Percentiles rank a stretch among this genome's conserved stretches.
These are phyloP conservation scores for Enteromius trimaculatus DNA, from an alignment of 2,797 vertebrate genomes.

Conservation along the genomic window DNA sequence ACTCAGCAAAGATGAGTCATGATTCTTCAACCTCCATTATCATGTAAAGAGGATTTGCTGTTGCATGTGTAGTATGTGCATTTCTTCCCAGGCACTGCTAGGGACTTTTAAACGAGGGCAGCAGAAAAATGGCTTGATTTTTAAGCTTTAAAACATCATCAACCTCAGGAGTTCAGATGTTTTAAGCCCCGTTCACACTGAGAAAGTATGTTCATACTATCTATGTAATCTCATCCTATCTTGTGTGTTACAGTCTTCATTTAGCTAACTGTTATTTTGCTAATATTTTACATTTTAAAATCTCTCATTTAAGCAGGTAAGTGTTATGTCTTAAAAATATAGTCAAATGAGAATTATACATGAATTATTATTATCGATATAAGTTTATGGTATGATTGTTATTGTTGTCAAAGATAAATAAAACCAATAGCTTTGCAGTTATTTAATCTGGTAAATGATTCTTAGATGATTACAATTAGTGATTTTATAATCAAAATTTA, in stretches of 20 bases:
- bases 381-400: not conserved
- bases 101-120: not conserved
- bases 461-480: not conserved
- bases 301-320: not conserved
- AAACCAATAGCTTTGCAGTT: not conserved
- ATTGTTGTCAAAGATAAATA: slow-evolving; percentile 10
- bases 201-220: not conserved
- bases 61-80: not conserved
- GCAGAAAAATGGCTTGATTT: not conserved
- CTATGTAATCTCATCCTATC: not conserved
- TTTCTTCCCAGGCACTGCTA: not conserved
- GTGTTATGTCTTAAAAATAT: not conserved
- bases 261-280: too few species aligned
- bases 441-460: not conserved
- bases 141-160: not conserved
- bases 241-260: not conserved
- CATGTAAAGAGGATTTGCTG: slow-evolving; percentile 34
- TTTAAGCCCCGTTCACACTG: not conserved
- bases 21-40: slow-evolving; percentile 32
- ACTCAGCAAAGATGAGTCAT: slow-evolving; percentile 32
- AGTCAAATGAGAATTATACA: not conserved
- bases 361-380: not conserved
- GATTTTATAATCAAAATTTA: not conserved
- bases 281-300: too few species aligned
- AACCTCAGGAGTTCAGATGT: not conserved